These are phyloP conservation scores for Blennius ocellaris DNA, from an alignment of 2,113 vertebrate species.

Conservation along the genomic window DNA sequence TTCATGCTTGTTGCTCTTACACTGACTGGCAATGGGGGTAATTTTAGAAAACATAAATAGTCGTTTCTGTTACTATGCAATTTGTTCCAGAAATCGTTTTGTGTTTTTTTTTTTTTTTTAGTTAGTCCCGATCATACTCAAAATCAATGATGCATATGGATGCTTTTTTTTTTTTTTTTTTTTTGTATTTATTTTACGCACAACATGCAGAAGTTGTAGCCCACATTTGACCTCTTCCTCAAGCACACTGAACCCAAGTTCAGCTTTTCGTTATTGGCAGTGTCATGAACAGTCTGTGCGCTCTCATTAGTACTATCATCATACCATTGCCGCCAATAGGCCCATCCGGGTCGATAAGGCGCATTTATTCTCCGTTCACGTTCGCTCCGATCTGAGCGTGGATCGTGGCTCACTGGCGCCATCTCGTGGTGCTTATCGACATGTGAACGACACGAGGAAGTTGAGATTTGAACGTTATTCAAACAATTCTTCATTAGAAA, in stretches of 20 bases:
- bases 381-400: conserved; percentile 38
- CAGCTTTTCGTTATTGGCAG: conserved; percentile 6
- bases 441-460: too few relatives aligned
- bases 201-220: conserved; percentile 31
- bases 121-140: neutral
- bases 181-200: conserved; percentile 52
- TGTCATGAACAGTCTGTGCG: conserved; percentile 35
- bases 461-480: too few relatives aligned
- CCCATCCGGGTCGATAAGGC: conserved; percentile 47
- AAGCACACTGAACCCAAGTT: conserved; percentile 1
- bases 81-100: too few relatives aligned
- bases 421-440: conserved; percentile 56
- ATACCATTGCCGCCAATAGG: conserved; percentile 46
- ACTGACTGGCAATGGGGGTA: too few relatives aligned
- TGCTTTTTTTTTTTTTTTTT: conserved; percentile 7
- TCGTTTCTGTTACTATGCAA: too few relatives aligned
- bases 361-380: conserved; percentile 78
- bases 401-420: conserved; percentile 51
- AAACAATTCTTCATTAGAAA: too few relatives aligned
- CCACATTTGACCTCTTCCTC: conserved; percentile 7
- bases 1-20: too few relatives aligned
- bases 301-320: conserved; percentile 41
- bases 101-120: neutral
- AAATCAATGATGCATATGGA: conserved; percentile 18
- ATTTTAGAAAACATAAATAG: too few relatives aligned